Evolutionary conservation across 2,888 invertebrate genomes (phyloP), one percentile per base, ranked within the genome.

Genomic region (Noctua pronuba): DNA sequence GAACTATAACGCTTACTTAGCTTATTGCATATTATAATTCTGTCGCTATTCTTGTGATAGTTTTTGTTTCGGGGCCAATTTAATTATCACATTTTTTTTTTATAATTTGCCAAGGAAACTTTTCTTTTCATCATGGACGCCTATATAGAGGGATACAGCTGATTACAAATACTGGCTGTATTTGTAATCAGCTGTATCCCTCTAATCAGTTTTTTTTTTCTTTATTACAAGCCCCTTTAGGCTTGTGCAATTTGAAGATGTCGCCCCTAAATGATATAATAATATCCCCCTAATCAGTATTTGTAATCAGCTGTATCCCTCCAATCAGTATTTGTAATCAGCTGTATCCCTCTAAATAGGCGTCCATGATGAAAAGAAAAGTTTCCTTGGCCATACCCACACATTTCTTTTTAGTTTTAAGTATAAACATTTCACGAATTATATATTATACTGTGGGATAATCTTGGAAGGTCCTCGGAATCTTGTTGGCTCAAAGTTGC

Each of bases 1-100:
- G 74, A 79, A 77, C 66, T 83, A 78, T 77, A 84, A 71, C 78
- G 79, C 41, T 64, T 75, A 80, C 35, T 86, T 81, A 82, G 71
- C 79, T 86, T 70, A 75, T 67, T 82, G 58, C 75, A 44, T 72
- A 7, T 38, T 38, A 52, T 75, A 79, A 74, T 70, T 70, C 41
- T 46, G 18, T 79, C 28, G 64, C 52, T 55, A 75, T 58, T 69
- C n/a, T 5, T 21, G 10, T 46, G n/a, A 44, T 18, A 41, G 41
- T 69, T 71, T 46, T 46, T n/a, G 0, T 44, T 58, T 71, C 49
- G 38, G 13, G 52, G 77, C 28, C 67, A 28, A 44, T 41, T 35
- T 35, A 49, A 16, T 75, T 80, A 69, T 28, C 82, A 80, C 66
- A 8, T 67, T 64, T 73, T 18, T 58, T 64, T 52, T 5, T 11